These are phyloP conservation scores for Melieria crassipennis DNA, from an alignment of 2,888 invertebrate species.

Conservation along the genomic window DNA sequence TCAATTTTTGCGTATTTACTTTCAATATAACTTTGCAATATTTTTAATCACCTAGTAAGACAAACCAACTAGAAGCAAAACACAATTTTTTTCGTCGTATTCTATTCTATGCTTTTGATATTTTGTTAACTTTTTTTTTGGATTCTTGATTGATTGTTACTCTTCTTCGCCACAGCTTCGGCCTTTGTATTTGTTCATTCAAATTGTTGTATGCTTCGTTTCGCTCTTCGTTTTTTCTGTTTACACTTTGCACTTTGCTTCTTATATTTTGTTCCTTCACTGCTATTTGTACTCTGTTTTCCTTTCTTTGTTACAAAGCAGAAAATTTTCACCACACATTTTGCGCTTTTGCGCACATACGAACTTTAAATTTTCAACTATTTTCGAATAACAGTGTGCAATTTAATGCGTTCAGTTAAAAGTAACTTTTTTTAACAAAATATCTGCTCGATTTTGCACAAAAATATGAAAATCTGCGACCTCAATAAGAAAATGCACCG, in stretches of 20 bases:
- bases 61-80: too few relatives aligned
- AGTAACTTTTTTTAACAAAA: too few relatives aligned
- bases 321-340: conserved; percentile 25
- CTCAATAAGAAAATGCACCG: neutral
- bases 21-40: neutral
- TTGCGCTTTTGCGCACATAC: neutral
- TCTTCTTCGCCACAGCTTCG: conserved; percentile 14
- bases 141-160: conserved; percentile 5
- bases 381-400: neutral
- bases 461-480: conserved; percentile 1
- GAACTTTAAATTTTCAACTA: neutral
- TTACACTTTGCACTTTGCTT: conserved; percentile 42
- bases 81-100: neutral
- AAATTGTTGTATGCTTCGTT: conserved; percentile 32
- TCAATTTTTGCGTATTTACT: neutral
- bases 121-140: conserved; percentile 12
- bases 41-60: neutral
- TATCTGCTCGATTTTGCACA: neutral
- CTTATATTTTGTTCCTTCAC: conserved; percentile 10
- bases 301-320: conserved; percentile 39
- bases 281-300: conserved; percentile 23
- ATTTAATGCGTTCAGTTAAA: neutral
- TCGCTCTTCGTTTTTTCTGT: conserved; percentile 35
- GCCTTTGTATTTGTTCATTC: conserved; percentile 31
- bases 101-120: neutral